Base-by-base conservation (phyloP, 2,797 vertebrate species). In the Pipistrellus nathusii region DNA sequence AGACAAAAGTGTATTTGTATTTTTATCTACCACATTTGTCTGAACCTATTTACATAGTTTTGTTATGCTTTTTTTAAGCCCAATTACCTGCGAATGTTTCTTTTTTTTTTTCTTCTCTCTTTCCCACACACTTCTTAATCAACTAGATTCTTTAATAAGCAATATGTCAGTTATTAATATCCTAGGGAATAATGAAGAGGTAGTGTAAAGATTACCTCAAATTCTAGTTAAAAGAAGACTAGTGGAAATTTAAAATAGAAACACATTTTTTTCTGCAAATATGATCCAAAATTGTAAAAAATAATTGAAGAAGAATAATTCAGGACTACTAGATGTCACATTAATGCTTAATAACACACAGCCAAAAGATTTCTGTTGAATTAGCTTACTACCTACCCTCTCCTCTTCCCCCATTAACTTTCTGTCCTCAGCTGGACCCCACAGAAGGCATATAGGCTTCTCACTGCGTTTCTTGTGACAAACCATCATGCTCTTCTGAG, bases 191-290 rank as follows among this genome's bases (percentile, higher is more conserved):
- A 57, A 38, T 20, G 11, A 5, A 3, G 25, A 71, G 30, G 32
- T 94, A 71, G 72, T 20, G 18, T 48, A 48, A 76, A 89, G 8
- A 81, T 92, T 93, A 55, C 20, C 20, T 80, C 64, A 90, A 66
- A 71, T 94, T 32, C 27, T 25, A 93, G 35, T 85, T 95, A 90
- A 75, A 91, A 89, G 38, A 84, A 75, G 80, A 88, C 51, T 25
- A 71, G 32, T 71, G 17, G 72, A 93, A 85, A 86, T 72, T 90
- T 95, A 35, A 71, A 94, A 68, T 64, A 90, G 17, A 13, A 85
- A 25, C 14, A 90, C 20, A 41, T 93, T 91, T 96, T 94, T 94
- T 96, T 76, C 83, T 85, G 38, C 3, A 92, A 7, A 38, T 95
- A 51, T 30, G 38, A 78, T 73, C 38, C 72, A 78, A 87, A 81